Percentiles rank a stretch among this genome's conserved stretches.
phyloP scores from a whole-genome alignment of 2,113 vertebrate species.

The Chionomys nivalis region DNA sequence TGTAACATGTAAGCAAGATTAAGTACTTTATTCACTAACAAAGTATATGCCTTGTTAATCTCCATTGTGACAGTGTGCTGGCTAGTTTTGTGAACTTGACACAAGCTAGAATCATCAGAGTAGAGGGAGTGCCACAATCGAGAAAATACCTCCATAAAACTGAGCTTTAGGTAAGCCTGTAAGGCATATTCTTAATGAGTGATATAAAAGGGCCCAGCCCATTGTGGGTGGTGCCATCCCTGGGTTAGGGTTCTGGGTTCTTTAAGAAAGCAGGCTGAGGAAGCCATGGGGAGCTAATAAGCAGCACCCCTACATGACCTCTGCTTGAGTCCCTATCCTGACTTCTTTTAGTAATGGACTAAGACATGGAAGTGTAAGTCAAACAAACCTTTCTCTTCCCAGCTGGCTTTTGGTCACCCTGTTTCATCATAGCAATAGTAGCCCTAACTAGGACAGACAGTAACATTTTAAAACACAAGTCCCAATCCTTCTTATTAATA shows the following conservation, averaged over 20 bases:
- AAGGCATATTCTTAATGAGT: not conserved
- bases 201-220: not conserved
- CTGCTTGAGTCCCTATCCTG: not conserved
- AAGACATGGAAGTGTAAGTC: not conserved
- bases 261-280: not conserved
- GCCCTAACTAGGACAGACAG: not conserved
- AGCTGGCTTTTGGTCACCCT: not conserved
- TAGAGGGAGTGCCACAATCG: not conserved
- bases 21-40: not conserved
- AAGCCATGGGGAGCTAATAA: not conserved
- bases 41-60: not conserved
- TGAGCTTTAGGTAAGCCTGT: not conserved
- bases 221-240: not conserved
- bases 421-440: not conserved
- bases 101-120: not conserved
- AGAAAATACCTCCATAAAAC: not conserved
- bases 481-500: not conserved
- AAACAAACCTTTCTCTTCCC: not conserved
- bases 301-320: not conserved
- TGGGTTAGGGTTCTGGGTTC: not conserved
- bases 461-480: not conserved
- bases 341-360: not conserved
- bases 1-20: not conserved
- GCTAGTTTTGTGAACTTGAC: not conserved
- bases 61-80: not conserved